Evolutionary conservation across 2,113 vertebrate species (phyloP).

Genomic region (Rhizomys pruinosus): DNA sequence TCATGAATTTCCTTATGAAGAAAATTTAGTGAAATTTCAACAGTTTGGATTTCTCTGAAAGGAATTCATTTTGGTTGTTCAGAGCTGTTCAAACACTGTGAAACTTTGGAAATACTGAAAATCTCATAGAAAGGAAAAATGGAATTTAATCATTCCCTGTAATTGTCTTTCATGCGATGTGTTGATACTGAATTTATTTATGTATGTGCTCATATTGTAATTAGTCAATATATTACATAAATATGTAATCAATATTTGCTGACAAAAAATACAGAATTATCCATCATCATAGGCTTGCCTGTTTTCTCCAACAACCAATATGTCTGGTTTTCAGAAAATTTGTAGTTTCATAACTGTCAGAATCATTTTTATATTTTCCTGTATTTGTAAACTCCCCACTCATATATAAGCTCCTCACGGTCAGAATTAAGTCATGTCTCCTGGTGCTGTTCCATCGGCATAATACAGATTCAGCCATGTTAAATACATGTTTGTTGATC

Average conservation of each 20-base stretch:
- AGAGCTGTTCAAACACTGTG: background rate
- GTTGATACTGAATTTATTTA: background rate
- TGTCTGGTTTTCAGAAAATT: background rate
- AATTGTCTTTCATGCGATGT: background rate
- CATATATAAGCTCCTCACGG: background rate
- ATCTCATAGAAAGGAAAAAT: background rate
- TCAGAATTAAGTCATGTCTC: background rate
- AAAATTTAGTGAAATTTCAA: conserved; percentile 20
- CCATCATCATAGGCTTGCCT: background rate
- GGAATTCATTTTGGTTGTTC: background rate
- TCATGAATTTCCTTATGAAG: background rate
- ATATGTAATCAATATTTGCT: background rate
- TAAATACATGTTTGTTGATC: background rate
- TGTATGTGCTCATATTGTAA: background rate
- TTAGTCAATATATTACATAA: background rate
- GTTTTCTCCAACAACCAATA: background rate
- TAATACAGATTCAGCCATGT: background rate
- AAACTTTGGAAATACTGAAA: background rate
- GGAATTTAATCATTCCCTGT: background rate
- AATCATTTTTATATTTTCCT: background rate
- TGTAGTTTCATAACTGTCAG: background rate
- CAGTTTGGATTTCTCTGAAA: conserved; percentile 30
- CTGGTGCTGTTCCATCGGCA: background rate
- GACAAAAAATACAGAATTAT: background rate
- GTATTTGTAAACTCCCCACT: background rate